Evolutionary conservation across 2,113 vertebrate genomes (phyloP).

Genomic region (Myiozetetes cayanensis): DNA sequence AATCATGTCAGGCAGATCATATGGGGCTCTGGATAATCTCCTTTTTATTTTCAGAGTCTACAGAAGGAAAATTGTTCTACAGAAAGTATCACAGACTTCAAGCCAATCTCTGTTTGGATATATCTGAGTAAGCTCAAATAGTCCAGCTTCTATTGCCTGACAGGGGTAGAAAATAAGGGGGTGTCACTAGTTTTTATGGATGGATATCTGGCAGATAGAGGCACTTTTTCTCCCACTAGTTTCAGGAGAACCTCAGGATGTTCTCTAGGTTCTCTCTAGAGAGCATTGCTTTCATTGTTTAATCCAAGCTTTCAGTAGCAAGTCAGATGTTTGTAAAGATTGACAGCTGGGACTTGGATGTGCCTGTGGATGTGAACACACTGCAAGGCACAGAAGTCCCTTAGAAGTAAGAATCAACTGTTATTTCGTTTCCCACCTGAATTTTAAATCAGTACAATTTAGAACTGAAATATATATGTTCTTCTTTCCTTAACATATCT

Average conservation of each 20-base stretch:
- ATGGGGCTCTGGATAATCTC: too few species aligned
- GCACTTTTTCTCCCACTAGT: background rate
- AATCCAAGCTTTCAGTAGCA: background rate
- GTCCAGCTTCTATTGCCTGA: background rate
- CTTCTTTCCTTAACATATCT: background rate
- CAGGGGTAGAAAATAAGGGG: background rate
- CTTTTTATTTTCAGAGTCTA: background rate
- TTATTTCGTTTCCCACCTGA: background rate
- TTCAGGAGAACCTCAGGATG: background rate
- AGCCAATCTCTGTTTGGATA: background rate
- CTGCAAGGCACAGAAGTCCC: background rate
- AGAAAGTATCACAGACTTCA: background rate
- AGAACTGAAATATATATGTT: background rate
- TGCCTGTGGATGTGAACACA: background rate
- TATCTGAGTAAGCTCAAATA: background rate
- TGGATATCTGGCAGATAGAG: background rate
- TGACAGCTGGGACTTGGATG: background rate
- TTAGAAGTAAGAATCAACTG: background rate
- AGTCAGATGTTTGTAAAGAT: background rate
- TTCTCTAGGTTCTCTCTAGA: background rate
- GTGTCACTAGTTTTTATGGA: background rate
- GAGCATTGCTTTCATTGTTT: background rate
- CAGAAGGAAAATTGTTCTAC: background rate
- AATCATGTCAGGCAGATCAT: constrained; percentile 5
- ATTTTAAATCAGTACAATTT: background rate